Conservation (phyloP, 2,888 invertebrate species). For the Piscicola geometra region DNA sequence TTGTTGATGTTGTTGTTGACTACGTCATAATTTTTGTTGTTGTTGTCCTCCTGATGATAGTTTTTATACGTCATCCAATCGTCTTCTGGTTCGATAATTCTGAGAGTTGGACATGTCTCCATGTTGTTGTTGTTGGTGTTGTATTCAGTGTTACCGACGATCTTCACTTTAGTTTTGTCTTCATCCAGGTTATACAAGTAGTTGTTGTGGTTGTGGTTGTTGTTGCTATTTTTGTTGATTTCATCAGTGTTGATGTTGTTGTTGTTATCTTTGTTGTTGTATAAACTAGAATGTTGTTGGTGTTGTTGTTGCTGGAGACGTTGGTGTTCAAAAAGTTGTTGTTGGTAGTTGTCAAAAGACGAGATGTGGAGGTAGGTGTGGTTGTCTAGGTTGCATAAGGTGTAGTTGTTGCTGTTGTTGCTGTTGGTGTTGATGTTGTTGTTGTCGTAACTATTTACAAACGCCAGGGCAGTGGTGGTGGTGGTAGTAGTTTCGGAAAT, state of each 20-base stretch:
- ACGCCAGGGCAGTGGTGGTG: background rate
- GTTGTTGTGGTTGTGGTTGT: background rate
- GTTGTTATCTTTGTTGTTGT: too few species aligned
- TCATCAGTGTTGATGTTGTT: background rate
- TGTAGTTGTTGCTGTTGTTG: conserved; percentile 48
- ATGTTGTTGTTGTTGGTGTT: conserved; percentile 11
- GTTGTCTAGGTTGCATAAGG: conserved; percentile 53
- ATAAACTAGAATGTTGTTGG: too few species aligned
- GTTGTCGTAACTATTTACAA: background rate
- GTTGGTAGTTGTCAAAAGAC: background rate
- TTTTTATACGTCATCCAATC: too few species aligned
- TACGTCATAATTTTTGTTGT: too few species aligned
- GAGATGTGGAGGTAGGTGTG: conserved; percentile 47
- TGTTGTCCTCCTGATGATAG: too few species aligned
- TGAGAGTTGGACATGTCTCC: background rate
- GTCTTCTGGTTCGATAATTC: background rate
- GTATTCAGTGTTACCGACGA: conserved; percentile 5
- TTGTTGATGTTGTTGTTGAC: too few species aligned
- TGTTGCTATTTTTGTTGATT: background rate
- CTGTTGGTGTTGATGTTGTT: conserved; percentile 10
- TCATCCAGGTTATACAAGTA: background rate
- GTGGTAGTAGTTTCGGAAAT: too few species aligned
- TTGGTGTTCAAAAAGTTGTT: background rate
- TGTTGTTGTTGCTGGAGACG: background rate
- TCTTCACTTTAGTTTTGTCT: background rate